Conservation (phyloP, 2,113 vertebrate genomes). For the Gambusia affinis region DNA sequence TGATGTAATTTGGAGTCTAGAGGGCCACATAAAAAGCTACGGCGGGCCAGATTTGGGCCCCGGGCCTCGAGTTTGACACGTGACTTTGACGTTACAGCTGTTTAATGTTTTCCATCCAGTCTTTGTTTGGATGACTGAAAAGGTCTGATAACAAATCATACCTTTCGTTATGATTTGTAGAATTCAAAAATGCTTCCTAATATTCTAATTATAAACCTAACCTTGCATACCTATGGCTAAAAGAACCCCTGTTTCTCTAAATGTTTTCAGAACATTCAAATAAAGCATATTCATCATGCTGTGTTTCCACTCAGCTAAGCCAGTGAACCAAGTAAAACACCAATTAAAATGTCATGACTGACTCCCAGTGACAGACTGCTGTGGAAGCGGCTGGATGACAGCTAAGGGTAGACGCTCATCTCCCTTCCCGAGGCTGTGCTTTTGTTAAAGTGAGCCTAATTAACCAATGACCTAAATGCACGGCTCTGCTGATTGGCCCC, state of each 20-base stretch:
- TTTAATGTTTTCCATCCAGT: background rate
- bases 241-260: background rate
- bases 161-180: too few relatives aligned
- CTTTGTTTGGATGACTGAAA: background rate
- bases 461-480: slow-evolving; percentile 53
- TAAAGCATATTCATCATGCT: slow-evolving; percentile 5
- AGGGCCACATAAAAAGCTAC: too few relatives aligned
- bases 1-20: too few relatives aligned
- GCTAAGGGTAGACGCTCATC: slow-evolving; percentile 25
- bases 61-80: too few relatives aligned
- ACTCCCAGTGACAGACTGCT: slow-evolving; percentile 32
- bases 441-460: slow-evolving; percentile 58
- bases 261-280: background rate
- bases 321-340: slow-evolving; percentile 13
- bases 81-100: background rate
- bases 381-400: slow-evolving; percentile 23
- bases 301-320: slow-evolving; percentile 5
- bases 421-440: slow-evolving; percentile 16
- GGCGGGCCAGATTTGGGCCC: too few relatives aligned
- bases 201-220: background rate
- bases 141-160: too few relatives aligned
- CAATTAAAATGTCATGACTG: slow-evolving; percentile 33
- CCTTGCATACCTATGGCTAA: too few relatives aligned
- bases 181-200: too few relatives aligned
- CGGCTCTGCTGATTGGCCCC: slow-evolving; percentile 19